A percentile compares a stretch with the other conserved stretches of the same genome.
phyloP scores from a whole-genome alignment of 2,888 invertebrate genomes.

The Dusona sp. region DNA sequence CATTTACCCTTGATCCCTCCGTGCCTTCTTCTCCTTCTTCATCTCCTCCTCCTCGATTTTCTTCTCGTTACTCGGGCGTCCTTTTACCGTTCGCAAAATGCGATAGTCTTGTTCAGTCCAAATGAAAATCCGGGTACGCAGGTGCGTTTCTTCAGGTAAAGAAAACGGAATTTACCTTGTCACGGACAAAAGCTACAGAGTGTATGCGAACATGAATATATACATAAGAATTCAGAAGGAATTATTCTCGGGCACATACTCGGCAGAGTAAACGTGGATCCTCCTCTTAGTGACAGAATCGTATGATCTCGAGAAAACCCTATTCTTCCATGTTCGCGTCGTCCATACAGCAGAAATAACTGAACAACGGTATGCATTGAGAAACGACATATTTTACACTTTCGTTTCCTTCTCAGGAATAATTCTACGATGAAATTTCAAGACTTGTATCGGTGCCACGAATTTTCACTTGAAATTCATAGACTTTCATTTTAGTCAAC shows the following conservation, averaged over 20 bases:
- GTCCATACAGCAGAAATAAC: conserved; percentile 9
- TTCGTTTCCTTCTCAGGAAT: conserved; percentile 6
- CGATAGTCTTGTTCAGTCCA: not conserved
- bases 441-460: not conserved
- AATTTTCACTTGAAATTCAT: not conserved
- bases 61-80: conserved; percentile 2
- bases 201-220: not conserved
- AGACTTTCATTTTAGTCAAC: not conserved
- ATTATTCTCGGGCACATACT: conserved; percentile 33
- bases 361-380: not conserved
- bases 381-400: conserved; percentile 5
- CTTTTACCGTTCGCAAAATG: conserved; percentile 28
- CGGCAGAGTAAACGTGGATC: not conserved
- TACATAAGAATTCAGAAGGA: conserved; percentile 21
- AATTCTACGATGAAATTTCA: not conserved
- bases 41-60: not conserved
- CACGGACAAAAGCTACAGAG: not conserved
- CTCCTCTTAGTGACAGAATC: conserved; percentile 12
- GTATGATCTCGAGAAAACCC: conserved; percentile 3
- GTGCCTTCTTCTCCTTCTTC: not conserved
- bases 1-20: conserved; percentile 36
- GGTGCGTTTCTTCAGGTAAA: conserved; percentile 47
- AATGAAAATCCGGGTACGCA: conserved; percentile 51
- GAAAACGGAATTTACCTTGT: conserved; percentile 40
- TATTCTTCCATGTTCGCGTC: not conserved